phyloP scores from a whole-genome alignment of 2,113 vertebrate genomes.

The Thalassarche chlororhynchos region DNA sequence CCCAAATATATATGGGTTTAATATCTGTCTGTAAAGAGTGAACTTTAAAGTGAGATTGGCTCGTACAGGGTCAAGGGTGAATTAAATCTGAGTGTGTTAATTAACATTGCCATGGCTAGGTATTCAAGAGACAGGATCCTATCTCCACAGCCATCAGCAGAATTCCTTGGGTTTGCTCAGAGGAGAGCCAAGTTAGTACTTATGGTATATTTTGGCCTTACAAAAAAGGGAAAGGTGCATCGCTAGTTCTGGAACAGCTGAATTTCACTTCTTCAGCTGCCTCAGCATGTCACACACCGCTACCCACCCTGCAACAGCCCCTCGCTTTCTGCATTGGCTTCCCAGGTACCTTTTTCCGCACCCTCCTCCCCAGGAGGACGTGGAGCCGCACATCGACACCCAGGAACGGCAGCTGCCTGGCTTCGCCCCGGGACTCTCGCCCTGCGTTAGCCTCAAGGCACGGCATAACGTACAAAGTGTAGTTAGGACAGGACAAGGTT shows the following conservation, averaged over 20 bases:
- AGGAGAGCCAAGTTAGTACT: not conserved
- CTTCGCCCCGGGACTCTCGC: accelerated
- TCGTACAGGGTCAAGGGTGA: not conserved
- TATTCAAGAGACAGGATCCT: not conserved
- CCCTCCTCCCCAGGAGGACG: not conserved
- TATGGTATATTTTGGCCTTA: accelerated
- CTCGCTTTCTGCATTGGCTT: not conserved
- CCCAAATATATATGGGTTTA: accelerated
- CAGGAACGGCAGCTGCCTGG: not conserved
- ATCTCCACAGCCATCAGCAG: not conserved
- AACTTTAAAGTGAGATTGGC: not conserved
- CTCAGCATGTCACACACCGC: not conserved
- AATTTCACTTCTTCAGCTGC: not conserved
- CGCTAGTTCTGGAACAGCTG: accelerated
- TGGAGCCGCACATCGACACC: not conserved
- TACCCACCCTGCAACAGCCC: not conserved
- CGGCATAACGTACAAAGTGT: accelerated
- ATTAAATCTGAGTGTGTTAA: not conserved
- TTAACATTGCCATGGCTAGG: accelerated
- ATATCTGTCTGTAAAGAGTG: not conserved
- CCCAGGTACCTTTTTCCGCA: not conserved
- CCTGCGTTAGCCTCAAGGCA: not conserved
- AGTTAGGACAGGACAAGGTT: not conserved
- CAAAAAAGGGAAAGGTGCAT: not conserved
- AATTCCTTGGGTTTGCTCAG: not conserved